Percentiles rank a stretch among this genome's conserved stretches.
These are phyloP conservation scores for Drosophila auraria DNA, from an alignment of 1,140 invertebrate species.

Conservation along the genomic window DNA sequence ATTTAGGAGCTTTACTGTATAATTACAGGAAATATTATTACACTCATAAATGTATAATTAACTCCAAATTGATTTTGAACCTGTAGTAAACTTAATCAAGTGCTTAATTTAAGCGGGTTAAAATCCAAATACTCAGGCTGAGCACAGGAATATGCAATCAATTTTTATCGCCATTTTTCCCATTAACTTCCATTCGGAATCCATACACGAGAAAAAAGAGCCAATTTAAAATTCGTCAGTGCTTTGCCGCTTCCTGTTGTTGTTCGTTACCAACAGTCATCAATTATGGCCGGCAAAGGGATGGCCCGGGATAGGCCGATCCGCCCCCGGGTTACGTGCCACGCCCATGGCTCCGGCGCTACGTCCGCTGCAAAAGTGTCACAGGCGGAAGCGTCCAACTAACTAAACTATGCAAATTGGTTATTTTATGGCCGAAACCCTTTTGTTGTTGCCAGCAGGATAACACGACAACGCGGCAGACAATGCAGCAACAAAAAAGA, in stretches of 20 bases:
- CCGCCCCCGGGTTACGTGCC: conserved; percentile 39
- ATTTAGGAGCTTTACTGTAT: neutral
- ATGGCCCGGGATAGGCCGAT: conserved; percentile 33
- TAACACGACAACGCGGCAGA: conserved; percentile 57
- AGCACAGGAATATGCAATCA: conserved; percentile 25
- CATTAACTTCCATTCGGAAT: conserved; percentile 43
- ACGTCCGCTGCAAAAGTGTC: conserved; percentile 56
- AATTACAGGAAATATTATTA: neutral
- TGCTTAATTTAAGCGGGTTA: conserved; percentile 25
- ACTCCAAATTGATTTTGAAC: conserved; percentile 22
- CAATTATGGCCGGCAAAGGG: conserved; percentile 66
- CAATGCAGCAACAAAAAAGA: conserved; percentile 48
- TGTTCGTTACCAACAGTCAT: conserved; percentile 73
- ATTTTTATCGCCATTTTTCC: conserved; percentile 44
- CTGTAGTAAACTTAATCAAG: conserved; percentile 24
- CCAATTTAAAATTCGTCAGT: conserved; percentile 69
- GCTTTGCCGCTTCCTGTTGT: conserved; percentile 52
- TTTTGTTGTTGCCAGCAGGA: conserved; percentile 57
- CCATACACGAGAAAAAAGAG: conserved; percentile 52
- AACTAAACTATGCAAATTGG: conserved; percentile 84
- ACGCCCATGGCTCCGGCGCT: conserved; percentile 12
- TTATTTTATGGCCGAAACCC: conserved; percentile 77
- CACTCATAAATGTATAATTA: conserved; percentile 9
- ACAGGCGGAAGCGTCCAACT: conserved; percentile 78
- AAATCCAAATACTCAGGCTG: conserved; percentile 4